A percentile compares a stretch with the other conserved stretches of the same genome.
Conservation (phyloP, 2,888 invertebrate genomes). For the Drosophila cognata region DNA sequence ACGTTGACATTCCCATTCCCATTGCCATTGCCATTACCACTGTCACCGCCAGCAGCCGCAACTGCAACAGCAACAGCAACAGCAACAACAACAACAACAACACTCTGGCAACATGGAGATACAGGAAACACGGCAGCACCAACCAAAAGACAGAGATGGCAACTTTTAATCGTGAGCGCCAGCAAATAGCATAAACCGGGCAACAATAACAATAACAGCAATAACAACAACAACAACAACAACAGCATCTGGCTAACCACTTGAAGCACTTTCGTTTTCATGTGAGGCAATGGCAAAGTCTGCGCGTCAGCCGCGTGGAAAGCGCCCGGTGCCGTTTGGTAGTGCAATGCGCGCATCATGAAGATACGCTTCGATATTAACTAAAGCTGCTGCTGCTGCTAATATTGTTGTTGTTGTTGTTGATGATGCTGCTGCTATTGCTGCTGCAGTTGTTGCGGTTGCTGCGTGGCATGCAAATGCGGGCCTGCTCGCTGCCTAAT, state of each 20-base stretch:
- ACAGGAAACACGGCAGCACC: constrained; percentile 69
- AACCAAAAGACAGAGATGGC: constrained; percentile 44
- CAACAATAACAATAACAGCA: constrained; percentile 22
- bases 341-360: constrained; percentile 75
- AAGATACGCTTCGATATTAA: constrained; percentile 61
- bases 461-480: constrained; percentile 61
- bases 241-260: constrained; percentile 70
- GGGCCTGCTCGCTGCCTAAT: constrained; percentile 45
- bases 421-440: constrained; percentile 12
- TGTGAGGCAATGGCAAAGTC: constrained; percentile 65
- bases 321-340: constrained; percentile 67
- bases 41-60: constrained; percentile 29
- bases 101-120: constrained; percentile 62
- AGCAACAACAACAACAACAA: constrained; percentile 32
- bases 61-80: constrained; percentile 36
- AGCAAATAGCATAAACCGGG: constrained; percentile 46
- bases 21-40: constrained; percentile 29
- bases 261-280: constrained; percentile 83
- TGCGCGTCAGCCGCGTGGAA: constrained; percentile 66
- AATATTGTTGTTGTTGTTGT: constrained; percentile 22
- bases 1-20: constrained; percentile 55
- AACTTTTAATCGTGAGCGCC: constrained; percentile 60
- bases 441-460: constrained; percentile 19
- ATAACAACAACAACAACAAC: constrained; percentile 22
- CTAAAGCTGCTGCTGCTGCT: constrained; percentile 13